Percentiles rank a stretch among this genome's conserved stretches.
phyloP scores from a whole-genome alignment of 2,113 vertebrate species.

The Alces alces region DNA sequence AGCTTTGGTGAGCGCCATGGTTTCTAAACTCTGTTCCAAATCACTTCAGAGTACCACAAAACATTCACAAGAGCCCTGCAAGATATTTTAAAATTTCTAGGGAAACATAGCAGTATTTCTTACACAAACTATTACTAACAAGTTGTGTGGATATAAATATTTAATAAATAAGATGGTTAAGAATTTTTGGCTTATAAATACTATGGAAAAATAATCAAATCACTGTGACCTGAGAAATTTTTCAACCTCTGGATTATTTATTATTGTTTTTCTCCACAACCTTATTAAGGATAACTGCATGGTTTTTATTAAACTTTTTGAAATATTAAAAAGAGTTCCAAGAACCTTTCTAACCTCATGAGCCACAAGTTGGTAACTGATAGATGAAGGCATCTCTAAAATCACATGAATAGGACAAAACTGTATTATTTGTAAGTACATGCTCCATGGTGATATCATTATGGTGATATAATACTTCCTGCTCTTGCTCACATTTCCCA shows the following conservation, averaged over 20 bases:
- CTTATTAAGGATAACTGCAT: background rate
- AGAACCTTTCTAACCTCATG: background rate
- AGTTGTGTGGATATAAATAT: background rate
- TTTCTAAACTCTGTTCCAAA: background rate
- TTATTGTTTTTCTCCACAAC: background rate
- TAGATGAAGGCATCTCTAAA: background rate
- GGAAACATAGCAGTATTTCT: background rate
- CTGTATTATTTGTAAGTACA: background rate
- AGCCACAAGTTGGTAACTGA: background rate
- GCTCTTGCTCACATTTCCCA: background rate
- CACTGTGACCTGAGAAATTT: background rate
- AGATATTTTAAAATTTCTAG: background rate
- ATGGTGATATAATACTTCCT: background rate
- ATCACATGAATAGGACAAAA: background rate
- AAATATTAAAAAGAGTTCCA: background rate
- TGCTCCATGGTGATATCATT: background rate
- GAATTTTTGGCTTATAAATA: background rate
- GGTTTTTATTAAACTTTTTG: background rate
- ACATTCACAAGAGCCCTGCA: background rate
- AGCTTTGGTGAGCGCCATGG: background rate
- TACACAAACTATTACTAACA: background rate
- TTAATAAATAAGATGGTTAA: background rate
- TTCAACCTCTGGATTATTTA: background rate
- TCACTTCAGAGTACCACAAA: background rate
- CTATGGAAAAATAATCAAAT: background rate